phyloP scores from a whole-genome alignment of 2,888 invertebrate genomes.

The Lomographa bimaculata region DNA sequence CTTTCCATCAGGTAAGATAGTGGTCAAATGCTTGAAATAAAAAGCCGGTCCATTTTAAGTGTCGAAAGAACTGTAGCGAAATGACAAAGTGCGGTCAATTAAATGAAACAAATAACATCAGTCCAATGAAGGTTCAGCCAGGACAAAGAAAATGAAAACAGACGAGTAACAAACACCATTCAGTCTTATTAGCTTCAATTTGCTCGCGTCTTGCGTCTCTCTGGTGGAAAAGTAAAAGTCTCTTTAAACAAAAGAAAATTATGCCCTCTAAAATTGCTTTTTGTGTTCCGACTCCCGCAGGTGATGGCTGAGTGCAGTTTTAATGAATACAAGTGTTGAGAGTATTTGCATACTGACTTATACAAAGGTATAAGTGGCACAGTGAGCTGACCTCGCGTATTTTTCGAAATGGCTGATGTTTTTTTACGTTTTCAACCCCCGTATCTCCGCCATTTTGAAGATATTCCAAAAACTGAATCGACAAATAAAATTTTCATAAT shows the following conservation, averaged over 20 bases:
- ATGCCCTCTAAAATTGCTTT: slow-evolving; percentile 10
- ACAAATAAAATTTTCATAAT: too few species aligned
- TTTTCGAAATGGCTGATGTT: too few species aligned
- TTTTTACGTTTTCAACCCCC: too few species aligned
- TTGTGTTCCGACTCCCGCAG: not conserved
- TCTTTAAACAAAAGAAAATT: slow-evolving; percentile 14
- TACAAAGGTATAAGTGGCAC: too few species aligned
- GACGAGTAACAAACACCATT: slow-evolving; percentile 41
- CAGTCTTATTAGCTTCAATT: slow-evolving; percentile 49
- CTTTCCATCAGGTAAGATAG: too few species aligned
- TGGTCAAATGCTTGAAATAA: too few species aligned
- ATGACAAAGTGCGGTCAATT: slow-evolving; percentile 1
- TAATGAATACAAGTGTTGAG: too few species aligned
- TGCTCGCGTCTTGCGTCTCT: slow-evolving; percentile 33
- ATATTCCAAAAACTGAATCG: too few species aligned
- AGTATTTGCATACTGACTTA: too few species aligned
- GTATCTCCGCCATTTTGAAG: too few species aligned
- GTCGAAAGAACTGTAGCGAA: not conserved
- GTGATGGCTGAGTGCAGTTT: not conserved
- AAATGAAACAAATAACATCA: slow-evolving; percentile 18
- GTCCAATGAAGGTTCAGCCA: slow-evolving; percentile 16
- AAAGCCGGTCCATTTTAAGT: slow-evolving; percentile 1
- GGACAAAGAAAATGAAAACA: slow-evolving; percentile 33
- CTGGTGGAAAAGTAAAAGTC: slow-evolving; percentile 24
- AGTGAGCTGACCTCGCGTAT: too few species aligned